Base-by-base conservation (phyloP, 2,888 invertebrate genomes). In the Kryphioiulus occultus region DNA sequence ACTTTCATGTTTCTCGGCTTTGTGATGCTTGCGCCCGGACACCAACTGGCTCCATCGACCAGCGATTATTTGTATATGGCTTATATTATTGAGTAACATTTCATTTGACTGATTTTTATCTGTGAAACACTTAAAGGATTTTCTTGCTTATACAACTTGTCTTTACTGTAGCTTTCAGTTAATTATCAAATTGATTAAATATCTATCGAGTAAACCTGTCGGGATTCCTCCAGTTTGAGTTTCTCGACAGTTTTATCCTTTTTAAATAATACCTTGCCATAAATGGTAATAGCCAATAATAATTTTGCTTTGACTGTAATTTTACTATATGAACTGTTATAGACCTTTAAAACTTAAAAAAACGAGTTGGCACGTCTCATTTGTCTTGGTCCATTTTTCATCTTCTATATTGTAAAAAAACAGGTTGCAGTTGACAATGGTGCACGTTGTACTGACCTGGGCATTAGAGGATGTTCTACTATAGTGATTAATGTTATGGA, bases 1-100 rank as follows among this genome's bases (percentile, higher is more conserved):
- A 98, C 98, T 53, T 99, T 99, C 94, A 97, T 98, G 96, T 98
- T 98, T 93, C 95, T 99, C 94, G 99, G 99, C 89, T 99, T 99
- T 93, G 95, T 95, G 90, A 94, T 96, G 89, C 93, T 98, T 91
- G 95, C 97, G 82, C 97, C 98, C 84, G 96, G 94, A 90, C 95
- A 97, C 89, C 94, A 94, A 88, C 93, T 96, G 91, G 94, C 96
- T 90, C 95, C 96, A 89, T 94, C 94, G 91, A 93, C 93, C 90
- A 92, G 93, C 92, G 94, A 95, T 93, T 93, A 94, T 90, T 92
- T 94, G 91, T 94, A 94, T 92, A 94, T 95, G 94, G 93, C 91
- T 47, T 93, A 92, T 90, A 90, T 91, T 89, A 92, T 93, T 88
- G 89, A 89, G 85, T 89, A 78, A 83, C 32, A 9, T 83, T 32